These are phyloP conservation scores for Diabrotica undecimpunctata DNA, from an alignment of 1,140 invertebrate genomes.

Conservation along the genomic window DNA sequence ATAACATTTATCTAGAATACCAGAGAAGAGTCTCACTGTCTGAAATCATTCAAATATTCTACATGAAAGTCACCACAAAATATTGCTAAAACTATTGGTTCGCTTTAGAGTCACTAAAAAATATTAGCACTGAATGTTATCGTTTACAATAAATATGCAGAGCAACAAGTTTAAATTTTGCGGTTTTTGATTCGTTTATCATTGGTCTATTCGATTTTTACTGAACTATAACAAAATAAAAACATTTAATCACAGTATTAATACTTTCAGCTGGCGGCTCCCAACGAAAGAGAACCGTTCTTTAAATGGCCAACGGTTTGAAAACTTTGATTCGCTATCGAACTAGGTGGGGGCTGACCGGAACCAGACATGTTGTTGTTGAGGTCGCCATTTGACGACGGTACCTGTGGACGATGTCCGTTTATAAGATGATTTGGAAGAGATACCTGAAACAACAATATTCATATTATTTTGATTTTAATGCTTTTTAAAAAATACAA, in stretches of 20 bases:
- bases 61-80: no score
- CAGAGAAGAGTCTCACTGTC: no score
- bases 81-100: no score
- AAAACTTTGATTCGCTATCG: slow-evolving; percentile 40
- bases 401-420: slow-evolving; percentile 40
- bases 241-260: slow-evolving; percentile 34
- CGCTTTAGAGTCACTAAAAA: no score
- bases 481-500: no score
- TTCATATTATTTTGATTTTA: not conserved
- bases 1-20: no score
- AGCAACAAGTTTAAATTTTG: no score
- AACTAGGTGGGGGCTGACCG: slow-evolving; percentile 38
- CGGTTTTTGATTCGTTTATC: not conserved
- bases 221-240: not conserved
- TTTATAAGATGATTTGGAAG: slow-evolving; percentile 46
- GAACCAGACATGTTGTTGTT: slow-evolving; percentile 47
- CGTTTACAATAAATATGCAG: no score
- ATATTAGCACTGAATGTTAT: no score
- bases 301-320: slow-evolving; percentile 41
- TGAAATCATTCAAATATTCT: no score
- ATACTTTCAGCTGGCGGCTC: slow-evolving; percentile 46
- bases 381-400: slow-evolving; percentile 43
- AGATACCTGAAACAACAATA: slow-evolving; percentile 38
- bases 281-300: slow-evolving; percentile 41
- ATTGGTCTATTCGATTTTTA: not conserved